Base-by-base conservation (phyloP, 2,797 vertebrate genomes). In the Hylomyscus alleni region DNA sequence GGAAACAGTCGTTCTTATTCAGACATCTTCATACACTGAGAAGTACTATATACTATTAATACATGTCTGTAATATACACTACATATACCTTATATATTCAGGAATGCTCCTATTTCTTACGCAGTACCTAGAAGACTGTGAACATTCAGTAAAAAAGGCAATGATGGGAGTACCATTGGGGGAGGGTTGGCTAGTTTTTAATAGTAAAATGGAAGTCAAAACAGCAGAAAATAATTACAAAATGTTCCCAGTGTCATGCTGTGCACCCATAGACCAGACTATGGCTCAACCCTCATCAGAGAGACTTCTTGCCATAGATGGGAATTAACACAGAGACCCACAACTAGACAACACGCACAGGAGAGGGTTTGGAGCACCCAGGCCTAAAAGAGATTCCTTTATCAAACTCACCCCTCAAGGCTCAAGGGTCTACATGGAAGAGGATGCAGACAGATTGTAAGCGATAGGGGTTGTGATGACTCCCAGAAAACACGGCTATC, bases 91-190 rank as follows among this genome's bases (percentile, higher is more conserved):
- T 34, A 20, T 85, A 31, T 44, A 44, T 26, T n/a, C 34, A 54
- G 29, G 72, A 54, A 47, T 75, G 22, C 2, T 52, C 40, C 62
- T 11, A 12, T 73, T 10, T 58, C 76, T 73, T 40, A 60, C 34
- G 50, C 12, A 62, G 24, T 37, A 65, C 26, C 11, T 91, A 34
- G 10, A 89, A 91, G 8, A 86, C 50, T 58, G 44, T n/a, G n/a
- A 96, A 34, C 7, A 29, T 26, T 73, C 34, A 81, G n/a, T 89
- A 89, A 88, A 88, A 88, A 92, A 67, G 26, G 2, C 50, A 84
- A 60, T 88, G 54, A 77, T 50, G 87, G 4, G 60, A 89, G 82
- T 7, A 58, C 6, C 34, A 81, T 94, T 80, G 17, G 67, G 29
- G 12, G 8, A 40, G 13, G 2, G 10, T 90, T 94, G 52, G 19